These are phyloP conservation scores for Malurus cyaneus DNA, from an alignment of 2,113 vertebrate genomes.

Conservation along the genomic window DNA sequence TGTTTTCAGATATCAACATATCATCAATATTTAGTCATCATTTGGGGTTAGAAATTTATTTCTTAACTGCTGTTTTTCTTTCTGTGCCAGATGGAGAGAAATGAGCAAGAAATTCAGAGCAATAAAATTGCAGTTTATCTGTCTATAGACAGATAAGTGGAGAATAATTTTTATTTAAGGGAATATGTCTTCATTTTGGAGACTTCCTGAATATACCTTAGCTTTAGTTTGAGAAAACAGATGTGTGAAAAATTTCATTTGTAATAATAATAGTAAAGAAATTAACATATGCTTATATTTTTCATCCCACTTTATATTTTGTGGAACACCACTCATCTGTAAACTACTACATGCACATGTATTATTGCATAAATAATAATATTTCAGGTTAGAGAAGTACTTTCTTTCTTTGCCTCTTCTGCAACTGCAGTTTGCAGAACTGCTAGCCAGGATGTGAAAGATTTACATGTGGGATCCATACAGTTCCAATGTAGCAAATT, in stretches of 20 bases:
- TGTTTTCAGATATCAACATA: not conserved
- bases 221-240: not conserved
- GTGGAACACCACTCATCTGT: not conserved
- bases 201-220: not conserved
- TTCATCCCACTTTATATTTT: not conserved
- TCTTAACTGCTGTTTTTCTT: conserved; percentile 13
- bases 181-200: conserved; percentile 8
- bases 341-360: not conserved
- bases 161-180: not conserved
- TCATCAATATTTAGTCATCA: not conserved
- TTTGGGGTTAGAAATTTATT: not conserved
- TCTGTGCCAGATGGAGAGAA: conserved; percentile 4
- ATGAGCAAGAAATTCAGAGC: not conserved
- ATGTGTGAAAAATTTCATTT: not conserved
- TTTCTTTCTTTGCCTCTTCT: not conserved
- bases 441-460: not conserved
- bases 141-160: not conserved
- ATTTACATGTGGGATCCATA: not conserved
- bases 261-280: not conserved
- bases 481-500: not conserved
- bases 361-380: not conserved
- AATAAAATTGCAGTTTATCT: not conserved
- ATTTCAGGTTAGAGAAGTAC: not conserved
- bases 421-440: not conserved
- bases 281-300: not conserved